Evolutionary conservation across 2,888 invertebrate species (phyloP).

Genomic region (Sericinus montela): DNA sequence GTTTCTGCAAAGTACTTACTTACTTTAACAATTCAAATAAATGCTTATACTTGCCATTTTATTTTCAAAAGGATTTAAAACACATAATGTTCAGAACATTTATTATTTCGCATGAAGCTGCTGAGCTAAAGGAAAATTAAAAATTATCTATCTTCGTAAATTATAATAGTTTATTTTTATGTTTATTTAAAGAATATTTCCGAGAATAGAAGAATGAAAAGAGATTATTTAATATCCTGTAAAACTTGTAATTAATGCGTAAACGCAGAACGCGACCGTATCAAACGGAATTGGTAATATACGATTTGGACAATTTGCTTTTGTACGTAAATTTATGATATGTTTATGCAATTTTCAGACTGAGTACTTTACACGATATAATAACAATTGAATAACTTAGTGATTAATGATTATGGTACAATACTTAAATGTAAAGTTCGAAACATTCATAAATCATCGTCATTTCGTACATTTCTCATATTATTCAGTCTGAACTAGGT

Average conservation of each 20-base stretch:
- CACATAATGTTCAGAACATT: too few species aligned
- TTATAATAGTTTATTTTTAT: neutral
- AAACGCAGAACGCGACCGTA: neutral
- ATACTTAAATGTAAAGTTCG: slow-evolving; percentile 7
- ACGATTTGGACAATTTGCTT: slow-evolving; percentile 8
- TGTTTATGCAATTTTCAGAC: slow-evolving; percentile 18
- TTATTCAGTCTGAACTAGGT: slow-evolving; percentile 1
- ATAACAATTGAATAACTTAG: slow-evolving; percentile 11
- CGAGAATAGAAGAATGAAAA: too few species aligned
- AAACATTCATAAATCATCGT: neutral
- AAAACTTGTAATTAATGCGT: neutral
- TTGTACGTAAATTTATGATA: slow-evolving; percentile 3
- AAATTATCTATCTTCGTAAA: neutral
- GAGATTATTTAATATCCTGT: too few species aligned
- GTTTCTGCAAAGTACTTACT: slow-evolving; percentile 48
- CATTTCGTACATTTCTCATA: slow-evolving; percentile 1
- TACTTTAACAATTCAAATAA: slow-evolving; percentile 20
- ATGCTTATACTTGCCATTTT: slow-evolving; percentile 22
- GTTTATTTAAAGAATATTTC: neutral
- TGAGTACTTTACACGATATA: slow-evolving; percentile 17
- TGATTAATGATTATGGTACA: slow-evolving; percentile 14
- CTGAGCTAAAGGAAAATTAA: neutral
- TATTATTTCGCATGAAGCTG: too few species aligned
- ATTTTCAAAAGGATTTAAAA: neutral
- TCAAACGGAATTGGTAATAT: neutral